Evolutionary conservation across 1,140 invertebrate species (phyloP).

Genomic region (Anoplophora glabripennis): DNA sequence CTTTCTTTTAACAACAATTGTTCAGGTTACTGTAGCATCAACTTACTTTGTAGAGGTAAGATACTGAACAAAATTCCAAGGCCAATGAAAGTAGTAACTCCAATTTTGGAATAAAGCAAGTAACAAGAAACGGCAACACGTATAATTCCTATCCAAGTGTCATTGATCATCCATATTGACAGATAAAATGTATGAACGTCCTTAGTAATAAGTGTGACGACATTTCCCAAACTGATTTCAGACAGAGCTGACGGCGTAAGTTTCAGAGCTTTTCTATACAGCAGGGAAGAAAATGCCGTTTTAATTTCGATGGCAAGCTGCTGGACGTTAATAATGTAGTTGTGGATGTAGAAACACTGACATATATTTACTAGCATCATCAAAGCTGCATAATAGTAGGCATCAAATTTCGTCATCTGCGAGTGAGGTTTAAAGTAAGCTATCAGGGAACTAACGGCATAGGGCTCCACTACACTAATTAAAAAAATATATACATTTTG

Average conservation of each 20-base stretch:
- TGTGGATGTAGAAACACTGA: constrained; percentile 53
- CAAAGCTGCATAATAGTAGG: constrained; percentile 17
- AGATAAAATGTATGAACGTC: constrained; percentile 75
- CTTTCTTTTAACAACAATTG: too few species aligned
- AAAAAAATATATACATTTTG: not conserved
- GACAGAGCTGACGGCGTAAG: constrained; percentile 67
- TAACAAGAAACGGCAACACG: constrained; percentile 72
- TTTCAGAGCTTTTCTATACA: constrained; percentile 76
- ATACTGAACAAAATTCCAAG: constrained; percentile 72
- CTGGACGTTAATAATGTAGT: constrained; percentile 69
- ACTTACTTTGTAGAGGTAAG: constrained; percentile 3
- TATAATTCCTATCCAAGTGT: constrained; percentile 77
- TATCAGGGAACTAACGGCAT: constrained; percentile 8
- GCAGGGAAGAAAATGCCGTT: constrained; percentile 72
- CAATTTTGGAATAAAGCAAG: constrained; percentile 74
- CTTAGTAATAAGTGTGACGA: constrained; percentile 83
- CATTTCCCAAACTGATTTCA: constrained; percentile 82
- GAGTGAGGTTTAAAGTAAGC: constrained; percentile 16
- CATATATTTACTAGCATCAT: constrained; percentile 6
- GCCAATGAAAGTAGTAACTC: constrained; percentile 71
- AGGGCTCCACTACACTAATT: constrained; percentile 15
- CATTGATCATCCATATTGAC: constrained; percentile 66
- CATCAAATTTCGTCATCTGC: constrained; percentile 6
- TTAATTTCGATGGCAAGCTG: constrained; percentile 78
- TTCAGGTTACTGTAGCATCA: too few species aligned